Evolutionary conservation across 2,113 vertebrate genomes (phyloP).

Genomic region (Ondatra zibethicus): DNA sequence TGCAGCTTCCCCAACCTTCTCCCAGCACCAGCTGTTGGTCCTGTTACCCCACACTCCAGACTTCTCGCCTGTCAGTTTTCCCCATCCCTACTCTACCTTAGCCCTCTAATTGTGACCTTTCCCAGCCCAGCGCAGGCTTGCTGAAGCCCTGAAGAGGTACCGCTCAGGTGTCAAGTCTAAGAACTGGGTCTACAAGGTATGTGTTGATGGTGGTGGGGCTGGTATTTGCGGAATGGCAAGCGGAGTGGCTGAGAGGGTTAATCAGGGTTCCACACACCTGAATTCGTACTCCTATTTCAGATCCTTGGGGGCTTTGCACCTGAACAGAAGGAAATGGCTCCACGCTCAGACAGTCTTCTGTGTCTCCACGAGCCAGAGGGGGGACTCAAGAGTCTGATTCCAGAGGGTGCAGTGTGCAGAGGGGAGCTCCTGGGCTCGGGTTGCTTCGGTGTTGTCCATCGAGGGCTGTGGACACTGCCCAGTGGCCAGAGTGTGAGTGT

Average conservation of each 20-base stretch:
- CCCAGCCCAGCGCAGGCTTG: slow-evolving; percentile 91
- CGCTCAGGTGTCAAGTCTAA: slow-evolving; percentile 77
- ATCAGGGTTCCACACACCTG: neutral
- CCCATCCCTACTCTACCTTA: neutral
- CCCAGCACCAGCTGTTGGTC: neutral
- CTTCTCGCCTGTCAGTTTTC: neutral
- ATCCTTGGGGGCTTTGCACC: slow-evolving; percentile 71
- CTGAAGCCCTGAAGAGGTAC: slow-evolving; percentile 90
- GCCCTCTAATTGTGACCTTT: slow-evolving; percentile 27
- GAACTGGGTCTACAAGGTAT: slow-evolving; percentile 88
- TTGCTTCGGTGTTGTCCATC: slow-evolving; percentile 93
- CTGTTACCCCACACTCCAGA: neutral
- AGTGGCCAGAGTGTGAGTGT: slow-evolving; percentile 88
- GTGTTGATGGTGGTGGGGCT: neutral
- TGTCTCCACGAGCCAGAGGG: slow-evolving; percentile 78
- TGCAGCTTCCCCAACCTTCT: slow-evolving; percentile 70
- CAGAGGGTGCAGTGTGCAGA: slow-evolving; percentile 89
- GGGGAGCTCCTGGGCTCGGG: slow-evolving; percentile 91
- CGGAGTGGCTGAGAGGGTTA: neutral
- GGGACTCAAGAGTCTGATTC: slow-evolving; percentile 90
- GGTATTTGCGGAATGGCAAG: neutral
- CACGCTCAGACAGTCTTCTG: neutral
- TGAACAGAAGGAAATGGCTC: slow-evolving; percentile 80
- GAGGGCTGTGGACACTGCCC: slow-evolving; percentile 90
- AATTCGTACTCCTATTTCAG: slow-evolving; percentile 75